phyloP scores from a whole-genome alignment of 2,113 vertebrate species.

The Oenanthe oenanthe region DNA sequence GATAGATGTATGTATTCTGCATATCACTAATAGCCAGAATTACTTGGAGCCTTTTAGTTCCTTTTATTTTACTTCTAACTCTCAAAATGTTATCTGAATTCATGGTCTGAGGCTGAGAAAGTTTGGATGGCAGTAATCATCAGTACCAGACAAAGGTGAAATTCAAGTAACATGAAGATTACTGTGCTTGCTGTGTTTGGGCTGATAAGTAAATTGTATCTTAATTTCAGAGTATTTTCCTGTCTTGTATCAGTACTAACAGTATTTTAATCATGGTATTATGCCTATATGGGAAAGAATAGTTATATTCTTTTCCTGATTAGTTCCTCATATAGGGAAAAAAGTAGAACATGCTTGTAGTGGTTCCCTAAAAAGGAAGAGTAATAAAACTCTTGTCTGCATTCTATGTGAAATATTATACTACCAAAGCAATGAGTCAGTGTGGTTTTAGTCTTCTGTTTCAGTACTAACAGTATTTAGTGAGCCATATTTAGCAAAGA shows the following conservation, averaged over 20 bases:
- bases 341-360: neutral
- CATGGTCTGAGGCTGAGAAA: slow-evolving; percentile 16
- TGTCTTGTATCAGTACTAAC: no score
- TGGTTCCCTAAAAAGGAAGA: slow-evolving; percentile 5
- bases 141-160: neutral
- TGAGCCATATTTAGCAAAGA: slow-evolving; percentile 54
- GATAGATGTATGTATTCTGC: neutral
- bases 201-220: slow-evolving; percentile 33
- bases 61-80: neutral
- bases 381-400: neutral
- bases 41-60: slow-evolving; percentile 13
- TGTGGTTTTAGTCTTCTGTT: slow-evolving; percentile 45
- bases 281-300: neutral
- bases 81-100: neutral
- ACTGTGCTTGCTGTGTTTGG: neutral
- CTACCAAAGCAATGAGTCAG: neutral
- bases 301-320: neutral
- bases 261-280: slow-evolving; percentile 8
- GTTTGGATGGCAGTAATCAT: slow-evolving; percentile 19
- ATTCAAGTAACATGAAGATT: neutral
- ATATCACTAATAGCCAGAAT: slow-evolving; percentile 12
- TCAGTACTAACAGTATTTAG: slow-evolving; percentile 49
- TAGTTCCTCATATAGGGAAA: neutral
- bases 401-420: neutral
- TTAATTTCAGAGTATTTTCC: slow-evolving; percentile 31